Base-by-base conservation (phyloP, 2,113 vertebrate species). In the Plestiodon gilberti region DNA sequence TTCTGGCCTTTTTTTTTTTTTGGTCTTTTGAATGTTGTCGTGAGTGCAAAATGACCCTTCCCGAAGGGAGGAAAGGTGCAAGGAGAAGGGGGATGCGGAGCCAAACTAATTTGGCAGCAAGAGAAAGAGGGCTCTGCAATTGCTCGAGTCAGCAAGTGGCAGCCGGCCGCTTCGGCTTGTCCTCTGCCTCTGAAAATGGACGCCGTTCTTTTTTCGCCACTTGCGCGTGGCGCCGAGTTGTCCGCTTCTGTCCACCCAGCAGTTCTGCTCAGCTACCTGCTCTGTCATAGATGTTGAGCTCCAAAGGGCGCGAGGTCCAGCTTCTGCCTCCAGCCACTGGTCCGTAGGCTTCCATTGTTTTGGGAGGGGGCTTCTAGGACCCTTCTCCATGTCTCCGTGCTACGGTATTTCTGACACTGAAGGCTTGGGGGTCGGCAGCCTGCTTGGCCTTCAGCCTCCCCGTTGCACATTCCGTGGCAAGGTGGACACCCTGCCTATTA, bases 191-290 rank as follows among this genome's bases (percentile, higher is more conserved):
- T 84, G 4, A 0, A 48, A 88, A 87, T 89, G 69, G 78, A 69
- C 67, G 75, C 61, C 78, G 62, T 75, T 25, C 82, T n/a, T 25
- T 3, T 43, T 74, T 76, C 70, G 40, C 64, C 8, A 8, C 35
- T 88, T 84, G 64, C 78, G 93, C 89, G 87, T 95, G 93, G 90
- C 0, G 2, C 80, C 79, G 88, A 70, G 43, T 81, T 13, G 30
- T 13, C 15, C 87, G n/a, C 82, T 81, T 61, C 28, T 15, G 4
- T 18, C 67, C 30, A 4, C 13, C 4, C 65, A 71, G 48, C 64
- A 33, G 78, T 76, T 86, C 61, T 82, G 81, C 85, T 38, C 0
- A 0, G 30, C 81, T 91, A 79, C 61, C 5, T 80, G 52, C 86
- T 75, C 28, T 78, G 48, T 13, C 78, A 85, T 81, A n/a, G 30